phyloP scores from a whole-genome alignment of 2,113 vertebrate genomes.

The Xiphorhynchus elegans region DNA sequence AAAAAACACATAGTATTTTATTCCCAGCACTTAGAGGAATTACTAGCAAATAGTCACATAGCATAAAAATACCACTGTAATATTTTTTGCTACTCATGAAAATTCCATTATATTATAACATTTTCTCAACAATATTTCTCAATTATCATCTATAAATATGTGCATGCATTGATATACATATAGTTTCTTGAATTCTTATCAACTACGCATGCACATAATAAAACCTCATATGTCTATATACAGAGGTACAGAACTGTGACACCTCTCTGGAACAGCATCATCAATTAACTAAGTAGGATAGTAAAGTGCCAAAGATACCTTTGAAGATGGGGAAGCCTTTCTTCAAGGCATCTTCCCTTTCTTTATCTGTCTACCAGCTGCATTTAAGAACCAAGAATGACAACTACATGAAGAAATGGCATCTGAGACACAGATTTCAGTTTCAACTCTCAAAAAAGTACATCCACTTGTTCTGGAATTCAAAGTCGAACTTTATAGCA shows the following conservation, averaged over 20 bases:
- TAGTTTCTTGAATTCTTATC: neutral
- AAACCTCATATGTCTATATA: rapidly evolving
- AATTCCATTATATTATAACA: neutral
- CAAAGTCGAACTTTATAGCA: neutral
- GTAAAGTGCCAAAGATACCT: neutral
- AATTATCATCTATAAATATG: neutral
- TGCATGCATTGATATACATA: neutral
- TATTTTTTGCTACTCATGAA: neutral
- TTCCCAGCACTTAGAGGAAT: slow-evolving; percentile 1
- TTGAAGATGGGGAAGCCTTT: neutral
- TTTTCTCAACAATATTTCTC: neutral
- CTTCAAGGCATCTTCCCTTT: neutral
- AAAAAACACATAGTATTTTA: neutral
- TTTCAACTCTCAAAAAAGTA: neutral
- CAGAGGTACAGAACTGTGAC: neutral
- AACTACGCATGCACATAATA: neutral
- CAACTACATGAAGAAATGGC: neutral
- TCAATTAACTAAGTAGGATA: neutral
- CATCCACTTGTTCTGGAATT: neutral
- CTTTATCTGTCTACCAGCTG: neutral
- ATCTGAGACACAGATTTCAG: neutral
- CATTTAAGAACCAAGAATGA: neutral
- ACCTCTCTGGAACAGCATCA: neutral
- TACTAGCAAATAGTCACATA: neutral
- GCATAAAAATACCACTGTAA: neutral